Evolutionary conservation across 2,888 invertebrate species (phyloP).

Genomic region (Drosophila pseudotalamancana): DNA sequence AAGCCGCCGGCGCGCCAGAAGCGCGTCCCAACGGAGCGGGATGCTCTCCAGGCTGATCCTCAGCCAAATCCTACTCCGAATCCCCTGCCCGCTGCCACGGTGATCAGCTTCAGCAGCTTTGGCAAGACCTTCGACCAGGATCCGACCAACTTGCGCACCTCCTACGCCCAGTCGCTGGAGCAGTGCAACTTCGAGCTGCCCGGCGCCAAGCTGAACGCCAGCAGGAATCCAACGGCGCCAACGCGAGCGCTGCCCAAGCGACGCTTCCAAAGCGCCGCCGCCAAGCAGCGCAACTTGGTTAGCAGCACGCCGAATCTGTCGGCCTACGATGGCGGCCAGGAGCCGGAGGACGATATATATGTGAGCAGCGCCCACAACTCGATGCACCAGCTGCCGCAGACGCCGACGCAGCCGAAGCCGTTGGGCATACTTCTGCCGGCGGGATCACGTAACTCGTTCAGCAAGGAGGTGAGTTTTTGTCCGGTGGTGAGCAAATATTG

Average conservation of each 20-base stretch:
- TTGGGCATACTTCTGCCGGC: conserved; percentile 82
- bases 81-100: conserved; percentile 20
- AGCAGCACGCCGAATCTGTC: conserved; percentile 88
- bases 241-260: conserved; percentile 71
- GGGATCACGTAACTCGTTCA: conserved; percentile 82
- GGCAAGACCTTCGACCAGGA: conserved; percentile 84
- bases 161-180: conserved; percentile 83
- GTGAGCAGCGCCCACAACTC: conserved; percentile 87
- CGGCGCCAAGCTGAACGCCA: conserved; percentile 50
- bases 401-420: conserved; percentile 82
- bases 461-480: conserved; percentile 90
- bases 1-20: conserved; percentile 73
- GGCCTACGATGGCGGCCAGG: conserved; percentile 76
- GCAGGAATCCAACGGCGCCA: conserved; percentile 17
- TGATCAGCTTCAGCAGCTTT: conserved; percentile 56
- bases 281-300: conserved; percentile 82
- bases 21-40: conserved; percentile 10
- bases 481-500: conserved; percentile 92
- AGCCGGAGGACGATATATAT: conserved; percentile 85
- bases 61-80: too few relatives aligned
- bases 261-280: conserved; percentile 72
- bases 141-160: conserved; percentile 83
- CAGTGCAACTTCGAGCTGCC: conserved; percentile 82
- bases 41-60: not conserved
- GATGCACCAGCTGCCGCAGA: conserved; percentile 85